Evolutionary conservation across 2,888 invertebrate genomes (phyloP).

Genomic region (Coenonympha glycerion): DNA sequence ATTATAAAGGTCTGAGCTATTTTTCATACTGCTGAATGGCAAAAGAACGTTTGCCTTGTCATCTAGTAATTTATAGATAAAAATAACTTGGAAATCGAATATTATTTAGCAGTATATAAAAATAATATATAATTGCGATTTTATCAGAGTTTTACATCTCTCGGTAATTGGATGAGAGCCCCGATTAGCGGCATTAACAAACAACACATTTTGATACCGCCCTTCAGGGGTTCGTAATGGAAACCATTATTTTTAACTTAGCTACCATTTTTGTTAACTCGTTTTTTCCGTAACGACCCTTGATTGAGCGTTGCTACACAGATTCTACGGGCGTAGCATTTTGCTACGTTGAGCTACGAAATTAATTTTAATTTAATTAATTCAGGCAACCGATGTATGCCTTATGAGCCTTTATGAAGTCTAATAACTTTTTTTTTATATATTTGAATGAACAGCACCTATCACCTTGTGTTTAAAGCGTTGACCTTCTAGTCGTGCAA

Average conservation of each 20-base stretch:
- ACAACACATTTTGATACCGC: constrained; percentile 22
- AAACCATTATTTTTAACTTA: constrained; percentile 38
- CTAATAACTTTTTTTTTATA: too few relatives aligned
- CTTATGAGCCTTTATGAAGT: too few relatives aligned
- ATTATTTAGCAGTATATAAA: too few relatives aligned
- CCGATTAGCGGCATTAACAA: constrained; percentile 18
- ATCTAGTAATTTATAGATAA: too few relatives aligned
- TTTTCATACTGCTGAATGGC: too few relatives aligned
- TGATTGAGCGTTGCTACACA: constrained; percentile 22
- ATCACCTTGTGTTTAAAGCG: too few relatives aligned
- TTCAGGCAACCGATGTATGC: neutral
- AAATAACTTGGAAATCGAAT: too few relatives aligned
- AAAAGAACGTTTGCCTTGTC: too few relatives aligned
- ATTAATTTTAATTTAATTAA: neutral
- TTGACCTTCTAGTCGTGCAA: too few relatives aligned
- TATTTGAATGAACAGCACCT: too few relatives aligned
- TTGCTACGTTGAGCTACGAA: neutral
- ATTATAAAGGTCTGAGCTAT: too few relatives aligned
- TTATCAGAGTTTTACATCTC: neutral
- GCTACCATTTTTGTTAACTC: constrained; percentile 35
- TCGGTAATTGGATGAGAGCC: constrained; percentile 13
- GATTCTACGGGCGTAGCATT: neutral
- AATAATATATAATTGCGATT: too few relatives aligned
- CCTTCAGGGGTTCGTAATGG: constrained; percentile 28
- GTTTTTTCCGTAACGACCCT: constrained; percentile 35